Evolutionary conservation across 2,797 vertebrate species (phyloP).

Genomic region (Capromys pilorides): DNA sequence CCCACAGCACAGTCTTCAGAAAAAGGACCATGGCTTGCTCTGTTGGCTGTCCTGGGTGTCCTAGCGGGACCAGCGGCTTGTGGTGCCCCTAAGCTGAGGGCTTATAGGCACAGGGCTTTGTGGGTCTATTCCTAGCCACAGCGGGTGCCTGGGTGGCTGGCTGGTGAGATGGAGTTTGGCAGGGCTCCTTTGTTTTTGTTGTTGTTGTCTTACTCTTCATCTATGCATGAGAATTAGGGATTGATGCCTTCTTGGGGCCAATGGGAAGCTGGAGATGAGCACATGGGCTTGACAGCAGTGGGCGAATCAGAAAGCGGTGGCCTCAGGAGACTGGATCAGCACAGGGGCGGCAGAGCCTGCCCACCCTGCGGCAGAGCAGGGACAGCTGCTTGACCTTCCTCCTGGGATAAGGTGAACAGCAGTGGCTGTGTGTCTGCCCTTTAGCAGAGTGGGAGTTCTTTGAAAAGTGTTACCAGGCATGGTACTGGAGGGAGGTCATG

Average conservation of each 20-base stretch:
- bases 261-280: neutral
- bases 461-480: neutral
- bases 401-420: neutral
- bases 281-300: neutral
- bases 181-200: neutral
- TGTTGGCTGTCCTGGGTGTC: neutral
- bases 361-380: neutral
- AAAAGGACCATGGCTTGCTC: neutral
- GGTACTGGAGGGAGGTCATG: neutral
- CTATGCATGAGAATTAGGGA: neutral
- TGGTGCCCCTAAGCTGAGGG: fast-evolving
- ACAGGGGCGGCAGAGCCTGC: neutral
- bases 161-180: neutral
- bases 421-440: neutral
- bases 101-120: neutral
- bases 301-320: neutral
- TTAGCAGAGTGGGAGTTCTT: neutral
- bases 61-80: neutral
- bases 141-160: neutral
- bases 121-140: neutral
- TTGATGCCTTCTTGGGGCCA: neutral
- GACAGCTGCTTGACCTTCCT: neutral
- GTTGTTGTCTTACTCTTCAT: neutral
- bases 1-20: neutral
- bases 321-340: neutral